Evolutionary conservation across 2,888 invertebrate genomes (phyloP), one percentile per base, ranked within the genome.

Genomic region (Drosophila niveifrons): DNA sequence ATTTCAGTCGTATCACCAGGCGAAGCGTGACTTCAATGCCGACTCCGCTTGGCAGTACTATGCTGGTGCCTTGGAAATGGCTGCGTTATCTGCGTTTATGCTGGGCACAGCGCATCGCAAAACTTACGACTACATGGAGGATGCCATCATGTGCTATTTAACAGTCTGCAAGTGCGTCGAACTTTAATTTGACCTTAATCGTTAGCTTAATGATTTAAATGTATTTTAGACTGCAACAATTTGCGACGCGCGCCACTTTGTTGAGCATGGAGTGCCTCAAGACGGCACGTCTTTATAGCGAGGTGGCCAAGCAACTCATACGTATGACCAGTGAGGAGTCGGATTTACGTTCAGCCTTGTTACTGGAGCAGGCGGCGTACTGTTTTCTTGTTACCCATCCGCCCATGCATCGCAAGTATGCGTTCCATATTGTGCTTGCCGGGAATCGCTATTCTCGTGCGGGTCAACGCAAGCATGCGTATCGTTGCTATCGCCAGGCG

Each of bases 21-120:
- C 98, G n/a, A 99, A 99, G 93, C 95, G 98, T 57, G 99, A 99
- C 92, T 99, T 99, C 92, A 97, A 97, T 90, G 96, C 96, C 1
- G 99, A 99, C 91, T 97, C 98, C 79, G 99, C 99, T 0, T 99
- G 98, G 98, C 94, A 98, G 29, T 97, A 99, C 92, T 98, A 97
- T 92, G 98, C 99, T 0, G 98, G 99, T 9, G 98, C 99, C 4
- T 93, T 98, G 52, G 98, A 98, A 93, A 98, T 99, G 98, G 98
- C 98, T 6, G 97, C 97, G 10, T 92, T 99, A 29, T 96, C 98
- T 61, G 96, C 97, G 1, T 98, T 97, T 90, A 97, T 98, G 96
- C 95, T 96, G 61, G 96, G 96, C 31, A 96, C 96, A 75, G 94
- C 95, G 4, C 95, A 94, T 72, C 94, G 95, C 47, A 97, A 97